Evolutionary conservation across 2,113 vertebrate genomes (phyloP).

Genomic region (Tragelaphus imberbis): DNA sequence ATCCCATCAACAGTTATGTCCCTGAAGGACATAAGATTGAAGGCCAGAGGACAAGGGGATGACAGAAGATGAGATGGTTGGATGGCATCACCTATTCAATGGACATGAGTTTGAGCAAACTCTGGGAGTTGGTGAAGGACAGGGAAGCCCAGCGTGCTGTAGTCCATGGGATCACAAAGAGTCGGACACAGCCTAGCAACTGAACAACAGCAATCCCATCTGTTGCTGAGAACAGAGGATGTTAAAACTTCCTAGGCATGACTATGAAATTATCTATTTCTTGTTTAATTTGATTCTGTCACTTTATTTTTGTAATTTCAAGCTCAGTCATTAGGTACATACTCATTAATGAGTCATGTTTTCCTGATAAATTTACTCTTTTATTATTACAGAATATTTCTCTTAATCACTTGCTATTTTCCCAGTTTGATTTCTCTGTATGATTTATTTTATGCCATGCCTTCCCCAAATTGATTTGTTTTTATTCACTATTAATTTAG

Average conservation of each 20-base stretch:
- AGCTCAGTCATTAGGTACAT: background rate
- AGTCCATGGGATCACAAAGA: background rate
- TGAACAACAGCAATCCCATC: background rate
- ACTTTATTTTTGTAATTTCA: background rate
- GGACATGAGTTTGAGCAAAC: background rate
- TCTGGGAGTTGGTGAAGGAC: background rate
- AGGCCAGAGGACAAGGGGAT: background rate
- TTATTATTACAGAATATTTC: background rate
- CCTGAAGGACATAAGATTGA: background rate
- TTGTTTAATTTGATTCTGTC: background rate
- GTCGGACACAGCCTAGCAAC: background rate
- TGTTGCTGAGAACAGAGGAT: background rate
- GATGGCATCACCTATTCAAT: background rate
- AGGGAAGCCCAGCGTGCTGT: background rate
- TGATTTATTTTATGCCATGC: background rate
- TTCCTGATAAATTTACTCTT: background rate
- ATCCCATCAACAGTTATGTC: background rate
- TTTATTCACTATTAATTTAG: background rate
- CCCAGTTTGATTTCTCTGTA: background rate
- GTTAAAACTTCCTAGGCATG: background rate
- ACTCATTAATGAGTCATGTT: background rate
- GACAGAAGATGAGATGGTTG: background rate
- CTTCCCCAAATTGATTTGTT: background rate
- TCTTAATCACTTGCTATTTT: background rate
- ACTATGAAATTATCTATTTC: background rate